Conservation (phyloP, 92 coral and sea anemone species). For the Chrysogorgia sp. region DNA sequence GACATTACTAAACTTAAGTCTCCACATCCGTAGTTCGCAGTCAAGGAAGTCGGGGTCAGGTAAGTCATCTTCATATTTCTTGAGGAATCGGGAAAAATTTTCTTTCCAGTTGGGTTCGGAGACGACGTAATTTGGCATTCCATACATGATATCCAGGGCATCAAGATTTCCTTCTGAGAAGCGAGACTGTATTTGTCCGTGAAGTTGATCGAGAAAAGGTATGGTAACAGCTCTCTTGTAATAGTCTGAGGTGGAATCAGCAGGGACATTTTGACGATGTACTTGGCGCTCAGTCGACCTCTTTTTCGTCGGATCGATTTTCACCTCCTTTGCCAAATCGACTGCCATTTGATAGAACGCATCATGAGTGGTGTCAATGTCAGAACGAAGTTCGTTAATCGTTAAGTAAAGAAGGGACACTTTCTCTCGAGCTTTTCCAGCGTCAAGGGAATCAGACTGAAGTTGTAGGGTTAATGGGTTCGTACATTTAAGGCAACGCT, state of each 20-base stretch:
- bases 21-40: constrained; percentile 52
- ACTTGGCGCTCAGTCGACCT: constrained; percentile 34
- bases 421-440: constrained; percentile 43
- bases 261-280: constrained; percentile 46
- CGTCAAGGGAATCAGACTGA: constrained; percentile 47
- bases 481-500: constrained; percentile 42
- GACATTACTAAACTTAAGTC: constrained; percentile 14
- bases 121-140: constrained; percentile 34
- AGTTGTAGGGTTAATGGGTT: constrained; percentile 47
- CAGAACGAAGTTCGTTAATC: constrained; percentile 19
- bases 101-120: constrained; percentile 39
- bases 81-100: constrained; percentile 45
- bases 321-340: constrained; percentile 3
- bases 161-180: constrained; percentile 52
- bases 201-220: constrained; percentile 50
- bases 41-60: constrained; percentile 56
- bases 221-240: constrained; percentile 46
- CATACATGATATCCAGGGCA: constrained; percentile 39
- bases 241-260: constrained; percentile 38
- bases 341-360: constrained; percentile 31
- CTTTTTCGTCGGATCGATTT: background rate
- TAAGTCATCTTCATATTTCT: constrained; percentile 47
- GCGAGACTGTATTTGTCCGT: constrained; percentile 48
- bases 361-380: constrained; percentile 23
- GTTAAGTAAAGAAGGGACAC: constrained; percentile 29